phyloP scores from a whole-genome alignment of 2,888 invertebrate species.

The Cartodere bifasciata region DNA sequence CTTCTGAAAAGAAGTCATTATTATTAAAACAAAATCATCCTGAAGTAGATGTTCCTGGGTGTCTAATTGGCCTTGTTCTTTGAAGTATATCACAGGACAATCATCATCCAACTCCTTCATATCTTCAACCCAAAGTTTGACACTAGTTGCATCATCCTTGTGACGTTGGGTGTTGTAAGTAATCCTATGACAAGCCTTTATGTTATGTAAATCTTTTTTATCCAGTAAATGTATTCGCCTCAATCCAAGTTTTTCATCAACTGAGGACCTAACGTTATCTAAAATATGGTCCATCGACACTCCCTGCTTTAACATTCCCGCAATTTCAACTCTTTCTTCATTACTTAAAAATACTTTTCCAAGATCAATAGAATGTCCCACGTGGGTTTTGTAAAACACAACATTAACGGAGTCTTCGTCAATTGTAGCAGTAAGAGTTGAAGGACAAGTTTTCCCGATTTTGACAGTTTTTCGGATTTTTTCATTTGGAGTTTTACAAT shows the following conservation, averaged over 20 bases:
- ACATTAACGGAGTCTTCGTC: conserved; percentile 12
- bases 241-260: conserved; percentile 10
- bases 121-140: conserved; percentile 12
- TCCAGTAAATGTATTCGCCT: conserved; percentile 19
- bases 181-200: conserved; percentile 15
- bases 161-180: conserved; percentile 11
- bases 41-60: conserved; percentile 7
- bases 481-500: too few relatives aligned
- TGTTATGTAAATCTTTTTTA: conserved; percentile 21
- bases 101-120: conserved; percentile 11
- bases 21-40: conserved; percentile 9
- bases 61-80: conserved; percentile 8
- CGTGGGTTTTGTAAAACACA: conserved; percentile 15
- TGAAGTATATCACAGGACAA: conserved; percentile 9
- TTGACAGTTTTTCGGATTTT: too few relatives aligned
- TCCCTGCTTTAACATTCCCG: conserved; percentile 19
- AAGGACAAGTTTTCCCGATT: too few relatives aligned
- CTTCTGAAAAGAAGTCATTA: conserved; percentile 13
- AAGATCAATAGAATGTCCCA: conserved; percentile 20
- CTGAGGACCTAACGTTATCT: conserved; percentile 15
- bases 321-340: conserved; percentile 15
- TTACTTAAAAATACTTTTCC: conserved; percentile 16
- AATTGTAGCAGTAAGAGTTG: too few relatives aligned
- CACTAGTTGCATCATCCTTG: conserved; percentile 11
- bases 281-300: conserved; percentile 17